Conservation (phyloP, 2,888 invertebrate species). For the Escarpia spicata region DNA sequence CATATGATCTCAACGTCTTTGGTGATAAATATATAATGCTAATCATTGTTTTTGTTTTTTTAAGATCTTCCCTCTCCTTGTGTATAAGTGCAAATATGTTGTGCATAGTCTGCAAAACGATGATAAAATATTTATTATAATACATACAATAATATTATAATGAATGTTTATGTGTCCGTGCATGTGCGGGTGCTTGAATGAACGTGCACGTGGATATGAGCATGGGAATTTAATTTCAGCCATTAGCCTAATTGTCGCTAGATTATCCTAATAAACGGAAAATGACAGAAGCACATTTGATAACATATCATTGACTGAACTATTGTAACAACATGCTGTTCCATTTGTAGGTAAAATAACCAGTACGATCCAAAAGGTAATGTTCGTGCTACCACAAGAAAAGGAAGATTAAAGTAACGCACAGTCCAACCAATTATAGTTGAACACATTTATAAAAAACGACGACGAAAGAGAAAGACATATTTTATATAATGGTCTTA, state of each 20-base stretch:
- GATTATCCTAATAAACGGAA: neutral
- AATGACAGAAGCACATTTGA: neutral
- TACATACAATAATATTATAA: too few species aligned
- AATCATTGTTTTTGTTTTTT: neutral
- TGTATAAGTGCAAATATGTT: neutral
- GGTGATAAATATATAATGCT: neutral
- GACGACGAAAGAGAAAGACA: too few species aligned
- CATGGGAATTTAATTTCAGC: neutral
- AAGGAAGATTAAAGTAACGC: neutral
- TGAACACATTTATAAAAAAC: too few species aligned
- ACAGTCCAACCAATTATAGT: too few species aligned
- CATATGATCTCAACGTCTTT: neutral
- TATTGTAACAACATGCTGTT: neutral
- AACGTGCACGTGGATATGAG: neutral
- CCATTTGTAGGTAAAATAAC: too few species aligned
- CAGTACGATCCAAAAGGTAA: neutral
- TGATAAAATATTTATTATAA: too few species aligned
- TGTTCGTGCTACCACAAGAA: neutral
- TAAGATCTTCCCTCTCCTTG: neutral
- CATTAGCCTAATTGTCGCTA: neutral
- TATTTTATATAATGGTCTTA: too few species aligned
- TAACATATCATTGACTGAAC: neutral
- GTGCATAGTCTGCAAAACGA: neutral
- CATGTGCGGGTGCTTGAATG: neutral
- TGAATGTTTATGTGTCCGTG: neutral